Percentiles rank a stretch among this genome's conserved stretches.
Evolutionary conservation across 1,140 invertebrate species (phyloP).

Genomic region (Penaeus chinensis): DNA sequence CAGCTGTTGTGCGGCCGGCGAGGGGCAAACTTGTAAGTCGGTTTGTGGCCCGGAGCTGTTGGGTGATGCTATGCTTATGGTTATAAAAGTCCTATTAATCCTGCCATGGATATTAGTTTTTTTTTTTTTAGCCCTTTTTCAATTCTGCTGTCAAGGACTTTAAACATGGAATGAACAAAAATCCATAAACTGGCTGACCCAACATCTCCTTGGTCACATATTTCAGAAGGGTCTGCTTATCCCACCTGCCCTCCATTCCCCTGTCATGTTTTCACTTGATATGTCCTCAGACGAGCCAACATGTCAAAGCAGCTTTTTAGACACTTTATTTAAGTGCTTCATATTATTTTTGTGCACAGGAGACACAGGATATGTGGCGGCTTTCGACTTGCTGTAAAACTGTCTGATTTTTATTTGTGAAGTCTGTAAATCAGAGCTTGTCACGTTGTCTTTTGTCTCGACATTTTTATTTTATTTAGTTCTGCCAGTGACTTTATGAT

Average conservation of each 20-base stretch:
- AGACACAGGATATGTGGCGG: too few relatives aligned
- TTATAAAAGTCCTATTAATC: neutral
- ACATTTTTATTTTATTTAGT: conserved; percentile 26
- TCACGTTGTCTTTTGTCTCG: neutral
- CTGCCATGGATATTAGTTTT: neutral
- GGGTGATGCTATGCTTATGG: conserved; percentile 1
- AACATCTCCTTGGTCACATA: too few relatives aligned
- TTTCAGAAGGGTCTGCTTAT: too few relatives aligned
- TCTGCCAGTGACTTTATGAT: conserved; percentile 29
- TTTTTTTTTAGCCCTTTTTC: neutral
- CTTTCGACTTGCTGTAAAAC: neutral
- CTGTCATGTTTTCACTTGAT: too few relatives aligned
- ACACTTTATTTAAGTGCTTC: too few relatives aligned
- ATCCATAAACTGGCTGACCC: too few relatives aligned
- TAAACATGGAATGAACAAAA: too few relatives aligned
- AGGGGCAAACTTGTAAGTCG: conserved; percentile 53
- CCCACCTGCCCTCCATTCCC: too few relatives aligned
- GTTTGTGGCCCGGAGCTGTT: neutral
- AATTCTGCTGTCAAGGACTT: neutral
- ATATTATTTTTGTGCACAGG: too few relatives aligned
- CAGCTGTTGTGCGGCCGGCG: conserved; percentile 35
- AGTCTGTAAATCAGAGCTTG: conserved; percentile 7
- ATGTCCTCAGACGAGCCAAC: too few relatives aligned
- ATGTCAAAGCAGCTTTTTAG: too few relatives aligned
- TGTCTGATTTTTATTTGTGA: conserved; percentile 24